Evolutionary conservation across 2,113 vertebrate species (phyloP), one percentile per base, ranked within the genome.

Genomic region (Setophaga petechia): DNA sequence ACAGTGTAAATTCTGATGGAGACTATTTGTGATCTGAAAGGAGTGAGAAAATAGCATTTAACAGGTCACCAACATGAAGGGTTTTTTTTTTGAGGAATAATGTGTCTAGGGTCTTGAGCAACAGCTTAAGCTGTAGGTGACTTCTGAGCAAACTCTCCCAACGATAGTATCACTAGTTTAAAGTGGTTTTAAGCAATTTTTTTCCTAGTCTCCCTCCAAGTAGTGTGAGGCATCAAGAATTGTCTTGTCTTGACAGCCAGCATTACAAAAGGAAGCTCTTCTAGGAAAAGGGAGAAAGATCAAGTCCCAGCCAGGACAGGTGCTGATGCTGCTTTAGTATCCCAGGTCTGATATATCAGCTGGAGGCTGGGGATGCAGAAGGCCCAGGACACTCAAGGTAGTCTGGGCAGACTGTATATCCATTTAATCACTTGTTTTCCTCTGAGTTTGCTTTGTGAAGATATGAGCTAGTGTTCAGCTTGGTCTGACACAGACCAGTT

Each of bases 291-390:
- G 27, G 16, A 71, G 43, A 35, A 54, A 69, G 37, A n/a, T n/a
- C 24, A 59, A 71, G 44, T 54, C 18, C 35, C 6, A 71, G 11
- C n/a, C 14, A 37, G 71, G 28, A 23, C 11, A 61, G 44, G 6
- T 51, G n/a, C 19, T 19, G 37, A n/a, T 79, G 28, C 54, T 88
- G 63, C 35, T 76, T 74, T 91, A 51, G 10, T 87, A 23, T 65
- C 15, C 13, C 1, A 12, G 8, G 9, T 57, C 21, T 62, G 16
- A 25, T 49, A 1, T 18, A 27, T 15, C 11, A 18, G 1, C 44
- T 61, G n/a, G 44, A 91, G 49, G 12, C 11, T 28, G 66, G 62
- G 35, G 9, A 20, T 61, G 52, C 12, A 63, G 52, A 35, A 82
- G 46, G 52, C 21, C 30, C 11, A 27, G 33, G 27, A 51, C 11